phyloP scores from a whole-genome alignment of 2,797 vertebrate species.

The Microctenopoma steveboyesi region DNA sequence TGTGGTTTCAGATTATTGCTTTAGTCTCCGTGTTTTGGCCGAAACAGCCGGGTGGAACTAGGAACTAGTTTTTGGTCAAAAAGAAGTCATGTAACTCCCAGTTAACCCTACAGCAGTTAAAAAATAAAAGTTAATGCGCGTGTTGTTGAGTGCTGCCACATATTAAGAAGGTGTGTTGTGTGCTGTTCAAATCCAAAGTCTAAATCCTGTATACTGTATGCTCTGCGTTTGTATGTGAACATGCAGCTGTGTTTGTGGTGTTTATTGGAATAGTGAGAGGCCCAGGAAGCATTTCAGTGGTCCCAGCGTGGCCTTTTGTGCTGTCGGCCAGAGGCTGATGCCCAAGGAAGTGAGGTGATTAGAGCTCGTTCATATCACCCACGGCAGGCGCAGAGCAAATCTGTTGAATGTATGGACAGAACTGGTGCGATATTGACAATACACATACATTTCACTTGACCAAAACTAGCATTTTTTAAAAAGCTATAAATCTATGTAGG shows the following conservation, averaged over 20 bases:
- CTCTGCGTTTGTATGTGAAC: slow-evolving; percentile 15
- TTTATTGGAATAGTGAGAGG: slow-evolving; percentile 66
- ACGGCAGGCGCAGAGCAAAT: slow-evolving; percentile 36
- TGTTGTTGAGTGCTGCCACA: not conserved
- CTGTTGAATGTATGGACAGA: slow-evolving; percentile 23
- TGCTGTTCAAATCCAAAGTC: slow-evolving; percentile 13
- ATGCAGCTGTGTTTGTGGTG: slow-evolving; percentile 52
- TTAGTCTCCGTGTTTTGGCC: too few relatives aligned
- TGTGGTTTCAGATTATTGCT: too few relatives aligned
- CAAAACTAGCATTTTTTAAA: not conserved
- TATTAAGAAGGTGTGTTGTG: not conserved
- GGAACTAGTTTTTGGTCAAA: too few relatives aligned
- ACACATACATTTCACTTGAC: not conserved
- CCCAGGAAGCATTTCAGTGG: slow-evolving; percentile 71
- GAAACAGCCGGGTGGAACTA: too few relatives aligned
- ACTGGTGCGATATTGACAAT: slow-evolving; percentile 11
- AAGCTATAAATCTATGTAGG: too few relatives aligned
- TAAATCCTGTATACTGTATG: slow-evolving; percentile 1
- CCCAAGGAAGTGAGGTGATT: slow-evolving; percentile 83
- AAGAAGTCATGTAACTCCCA: too few relatives aligned
- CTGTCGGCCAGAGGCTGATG: slow-evolving; percentile 79
- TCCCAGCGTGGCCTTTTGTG: slow-evolving; percentile 78
- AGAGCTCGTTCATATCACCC: slow-evolving; percentile 64
- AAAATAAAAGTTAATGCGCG: not conserved
- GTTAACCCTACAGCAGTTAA: too few relatives aligned